Base-by-base conservation (phyloP, 2,797 vertebrate genomes). In the Sebastes minor region DNA sequence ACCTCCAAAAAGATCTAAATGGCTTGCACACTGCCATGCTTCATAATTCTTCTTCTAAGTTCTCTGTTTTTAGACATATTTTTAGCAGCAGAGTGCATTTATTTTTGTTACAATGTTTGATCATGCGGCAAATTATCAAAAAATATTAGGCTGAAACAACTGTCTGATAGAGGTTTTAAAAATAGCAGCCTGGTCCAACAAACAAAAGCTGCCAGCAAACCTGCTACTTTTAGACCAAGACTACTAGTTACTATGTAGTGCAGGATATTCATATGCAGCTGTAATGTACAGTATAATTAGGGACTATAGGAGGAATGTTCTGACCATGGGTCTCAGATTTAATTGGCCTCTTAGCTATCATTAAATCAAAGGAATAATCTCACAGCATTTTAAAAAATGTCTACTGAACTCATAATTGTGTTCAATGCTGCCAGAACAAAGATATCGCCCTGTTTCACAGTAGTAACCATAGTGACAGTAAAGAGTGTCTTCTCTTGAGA, bases 1-100 rank as follows among this genome's bases (percentile, higher is more conserved):
- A 79, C 56, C 14, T 74, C 42, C 11, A 28, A 66, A 78, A 81
- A 68, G 30, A 85, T 65, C 46, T 53, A 35, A 72, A 60, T 56
- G 23, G 20, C 35, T 56, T 27, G 53, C 67, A 55, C 1, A 3
- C 33, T 65, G 52, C 16, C n/a, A 22, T 11, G 12, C 9, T 55
- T 61, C n/a, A 28, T 22, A 49, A 49, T 49, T 49, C 46, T 49
- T 49, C 46, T 49, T 49, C 46, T 20, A 56, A 10, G n/a, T 65
- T 72, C 57, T 78, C 28, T 32, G 52, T 27, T 83, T 83, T 68
- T n/a, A 57, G 46, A 27, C n/a, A n/a, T 1, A 70, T 63, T 75
- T 67, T 74, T 55, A 68, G 59, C 1, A n/a, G 35, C 49, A 57
- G 16, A 57, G 33, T n/a, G 52, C 57, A 69, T 83, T 18, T 65